phyloP scores from a whole-genome alignment of 2,888 invertebrate species.

The Operophtera brumata region DNA sequence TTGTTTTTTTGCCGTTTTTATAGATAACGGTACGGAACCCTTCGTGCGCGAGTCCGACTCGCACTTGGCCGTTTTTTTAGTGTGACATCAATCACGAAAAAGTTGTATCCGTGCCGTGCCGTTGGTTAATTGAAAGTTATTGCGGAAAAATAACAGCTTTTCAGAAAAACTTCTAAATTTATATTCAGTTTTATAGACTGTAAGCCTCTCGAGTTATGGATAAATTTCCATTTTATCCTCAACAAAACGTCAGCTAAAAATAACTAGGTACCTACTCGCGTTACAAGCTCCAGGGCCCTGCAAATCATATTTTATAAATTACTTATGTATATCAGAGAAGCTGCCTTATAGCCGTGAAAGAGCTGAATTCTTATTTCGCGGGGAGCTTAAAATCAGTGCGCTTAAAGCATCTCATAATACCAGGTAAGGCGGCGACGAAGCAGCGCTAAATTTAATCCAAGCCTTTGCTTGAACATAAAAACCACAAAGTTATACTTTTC shows the following conservation, averaged over 20 bases:
- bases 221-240: constrained; percentile 19
- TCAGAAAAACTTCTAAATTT: constrained; percentile 30
- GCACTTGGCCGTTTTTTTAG: constrained; percentile 45
- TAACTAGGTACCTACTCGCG: constrained; percentile 28
- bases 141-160: constrained; percentile 36
- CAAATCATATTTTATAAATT: constrained; percentile 47
- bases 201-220: constrained; percentile 9
- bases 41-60: no score
- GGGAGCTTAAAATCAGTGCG: constrained; percentile 40
- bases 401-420: constrained; percentile 45
- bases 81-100: constrained; percentile 49
- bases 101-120: constrained; percentile 38
- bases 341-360: constrained; percentile 38
- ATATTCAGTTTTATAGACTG: constrained; percentile 30
- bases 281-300: constrained; percentile 31
- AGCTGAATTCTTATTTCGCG: constrained; percentile 43
- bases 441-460: constrained; percentile 46
- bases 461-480: constrained; percentile 22
- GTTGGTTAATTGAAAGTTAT: constrained; percentile 50
- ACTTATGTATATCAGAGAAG: constrained; percentile 40
- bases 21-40: no score
- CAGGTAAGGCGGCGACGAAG: constrained; percentile 36
- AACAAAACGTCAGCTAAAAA: constrained; percentile 9
- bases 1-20: no score
- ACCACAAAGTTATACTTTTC: constrained; percentile 14